Evolutionary conservation across 2,888 invertebrate species (phyloP), one percentile per base, ranked within the genome.

Genomic region (Amphimallon solstitiale): DNA sequence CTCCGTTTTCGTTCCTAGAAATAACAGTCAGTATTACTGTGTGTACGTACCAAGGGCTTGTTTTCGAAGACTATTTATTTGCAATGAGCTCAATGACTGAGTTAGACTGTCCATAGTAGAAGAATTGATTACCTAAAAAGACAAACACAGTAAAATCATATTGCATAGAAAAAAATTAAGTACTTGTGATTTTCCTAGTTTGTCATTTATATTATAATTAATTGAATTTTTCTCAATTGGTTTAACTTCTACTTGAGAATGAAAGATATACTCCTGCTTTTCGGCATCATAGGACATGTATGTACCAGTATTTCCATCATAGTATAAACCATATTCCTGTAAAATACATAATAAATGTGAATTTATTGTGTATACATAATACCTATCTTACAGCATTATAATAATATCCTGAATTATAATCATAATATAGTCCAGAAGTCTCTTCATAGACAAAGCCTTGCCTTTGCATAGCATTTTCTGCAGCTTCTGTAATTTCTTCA

Each of bases 371-470:
- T 21, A 37, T 38, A 67, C n/a, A 17, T 43, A 23, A 38, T 7
- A 38, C 3, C 15, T 7, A 56, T 85, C 87, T 85, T 86, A 94
- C 94, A 73, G 93, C 89, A 85, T 94, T 93, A 79, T 95, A 95
- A 83, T 95, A 95, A 83, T 94, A 95, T 68, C 95, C 94, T 72
- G 93, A 91, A 76, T 89, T 91, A 73, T 91, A 92, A 82, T 95
- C 94, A 81, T 94, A 95, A 82, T 95, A 95, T 83, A 94, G 87
- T 71, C 94, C 94, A 19, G 92, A 92, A 1, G 91, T 92, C 77
- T 92, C 90, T 71, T 95, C 94, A 82, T 92, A 95, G 23, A 94
- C 91, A 86, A 94, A 94, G 14, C 92, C 92, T 49, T 88, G 88
- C 72, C 92, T 86, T 73, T 90, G 87, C 77, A 91, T 81, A 2